Percentiles rank a stretch among this genome's conserved stretches.
These are phyloP conservation scores for Poeciliopsis turrubarensis DNA, from an alignment of 2,113 vertebrate genomes.

Conservation along the genomic window DNA sequence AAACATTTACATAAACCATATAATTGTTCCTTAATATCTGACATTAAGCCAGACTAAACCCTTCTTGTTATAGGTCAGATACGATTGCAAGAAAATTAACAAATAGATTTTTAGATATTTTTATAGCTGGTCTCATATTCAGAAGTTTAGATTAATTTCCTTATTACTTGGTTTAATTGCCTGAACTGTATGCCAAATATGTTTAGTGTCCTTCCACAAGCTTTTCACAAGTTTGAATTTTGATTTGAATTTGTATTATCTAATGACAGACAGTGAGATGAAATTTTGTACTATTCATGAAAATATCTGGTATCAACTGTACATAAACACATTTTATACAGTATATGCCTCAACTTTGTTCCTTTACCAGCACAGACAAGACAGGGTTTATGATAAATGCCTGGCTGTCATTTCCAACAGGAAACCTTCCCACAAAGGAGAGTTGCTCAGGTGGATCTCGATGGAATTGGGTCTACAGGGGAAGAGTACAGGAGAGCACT, in stretches of 20 bases:
- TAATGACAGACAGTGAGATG: too few species aligned
- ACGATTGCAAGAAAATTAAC: background rate
- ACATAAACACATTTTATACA: background rate
- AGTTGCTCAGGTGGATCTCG: slow-evolving; percentile 62
- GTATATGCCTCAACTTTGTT: too few species aligned
- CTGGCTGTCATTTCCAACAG: slow-evolving; percentile 24
- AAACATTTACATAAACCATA: background rate
- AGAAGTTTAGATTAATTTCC: background rate
- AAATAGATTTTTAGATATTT: background rate
- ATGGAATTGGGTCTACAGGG: slow-evolving; percentile 69
- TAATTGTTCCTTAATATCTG: background rate
- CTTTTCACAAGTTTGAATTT: too few species aligned
- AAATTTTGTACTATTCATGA: background rate
- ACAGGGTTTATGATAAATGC: background rate
- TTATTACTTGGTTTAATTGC: background rate
- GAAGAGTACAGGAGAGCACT: slow-evolving; percentile 74
- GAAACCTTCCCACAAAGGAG: slow-evolving; percentile 64
- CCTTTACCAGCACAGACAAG: background rate
- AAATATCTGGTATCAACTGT: background rate
- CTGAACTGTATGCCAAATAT: too few species aligned
- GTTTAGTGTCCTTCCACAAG: too few species aligned
- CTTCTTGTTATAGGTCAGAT: background rate
- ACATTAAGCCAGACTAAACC: background rate
- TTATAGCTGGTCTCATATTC: background rate
- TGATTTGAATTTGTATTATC: too few species aligned